Evolutionary conservation across 2,113 vertebrate species (phyloP), one percentile per base, ranked within the genome.

Genomic region (Nothocercus nigrocapillus): DNA sequence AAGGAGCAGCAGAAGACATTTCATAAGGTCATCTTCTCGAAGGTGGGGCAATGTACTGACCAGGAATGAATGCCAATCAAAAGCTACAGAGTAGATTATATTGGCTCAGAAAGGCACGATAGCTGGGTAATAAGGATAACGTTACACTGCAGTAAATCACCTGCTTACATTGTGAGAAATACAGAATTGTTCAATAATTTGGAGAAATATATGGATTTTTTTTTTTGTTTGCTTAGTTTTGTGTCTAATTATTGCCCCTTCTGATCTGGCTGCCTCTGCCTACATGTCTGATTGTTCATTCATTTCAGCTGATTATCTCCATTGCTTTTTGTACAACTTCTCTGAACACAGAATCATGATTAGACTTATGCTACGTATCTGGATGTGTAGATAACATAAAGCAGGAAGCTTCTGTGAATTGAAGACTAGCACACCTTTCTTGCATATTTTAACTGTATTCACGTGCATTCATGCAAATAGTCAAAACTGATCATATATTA

Each of bases 151-250:
- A 25, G 17, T 28, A 81, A 11, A 27, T 59, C 24, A 78, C 61
- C 78, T 89, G 34, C 13, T 70, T 59, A 2, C 66, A 54, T 53
- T 1, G 11, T 64, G 14, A 69, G 24, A 86, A 78, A 74, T 40
- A 63, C 5, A 81, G 5, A 19, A 54, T 19, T 75, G 27, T 7
- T 72, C 38, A 76, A 68, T 70, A 54, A 75, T 68, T 87, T 72
- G 40, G 11, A 34, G 11, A 18, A 1, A 6, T 58, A 25, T 53
- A 24, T 54, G n/a, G 5, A 0, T 0, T 27, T 59, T 34, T 22
- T 22, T 49, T 49, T 59, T 70, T 36, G 45, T 56, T 74, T 78
- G 6, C 12, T 58, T 14, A 59, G 3, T 2, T 44, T 82, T 82
- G 4, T 38, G 86, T 90, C 13, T 84, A 54, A 49, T 54, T 64